These are phyloP conservation scores for Amphiura filiformis DNA, from an alignment of 35 echinoderm and acorn worm genomes.

Conservation along the genomic window DNA sequence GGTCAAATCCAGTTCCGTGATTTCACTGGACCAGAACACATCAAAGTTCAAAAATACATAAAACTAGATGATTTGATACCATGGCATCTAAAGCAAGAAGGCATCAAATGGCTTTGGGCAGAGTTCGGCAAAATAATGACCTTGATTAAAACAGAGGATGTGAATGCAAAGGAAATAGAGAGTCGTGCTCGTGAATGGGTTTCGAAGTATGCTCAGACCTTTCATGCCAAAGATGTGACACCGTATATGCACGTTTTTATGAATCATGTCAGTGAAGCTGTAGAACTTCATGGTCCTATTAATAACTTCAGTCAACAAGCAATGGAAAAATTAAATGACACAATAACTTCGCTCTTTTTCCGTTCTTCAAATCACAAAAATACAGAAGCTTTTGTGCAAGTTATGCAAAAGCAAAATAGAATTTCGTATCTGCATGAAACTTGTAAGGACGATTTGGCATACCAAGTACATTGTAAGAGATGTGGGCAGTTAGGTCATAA, in stretches of 20 bases:
- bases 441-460: neutral
- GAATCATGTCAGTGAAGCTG: conserved; percentile 54
- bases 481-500: conserved; percentile 23
- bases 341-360: conserved; percentile 21
- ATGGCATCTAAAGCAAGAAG: neutral
- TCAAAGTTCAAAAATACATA: neutral
- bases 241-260: conserved; percentile 67
- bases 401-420: conserved; percentile 39
- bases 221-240: conserved; percentile 69
- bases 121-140: neutral
- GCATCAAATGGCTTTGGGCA: neutral
- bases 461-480: neutral
- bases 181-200: conserved; percentile 39
- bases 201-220: conserved; percentile 25
- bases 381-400: conserved; percentile 13
- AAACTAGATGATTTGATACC: neutral
- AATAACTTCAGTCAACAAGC: conserved; percentile 53
- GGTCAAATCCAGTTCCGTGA: neutral
- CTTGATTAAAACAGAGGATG: conserved; percentile 10
- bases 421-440: neutral
- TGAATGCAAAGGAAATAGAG: conserved; percentile 10
- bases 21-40: neutral
- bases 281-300: conserved; percentile 47
- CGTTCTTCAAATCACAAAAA: conserved; percentile 14
- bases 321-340: conserved; percentile 54